Evolutionary conservation across 2,113 vertebrate genomes (phyloP), one percentile per base, ranked within the genome.

Genomic region (Vulpes vulpes): DNA sequence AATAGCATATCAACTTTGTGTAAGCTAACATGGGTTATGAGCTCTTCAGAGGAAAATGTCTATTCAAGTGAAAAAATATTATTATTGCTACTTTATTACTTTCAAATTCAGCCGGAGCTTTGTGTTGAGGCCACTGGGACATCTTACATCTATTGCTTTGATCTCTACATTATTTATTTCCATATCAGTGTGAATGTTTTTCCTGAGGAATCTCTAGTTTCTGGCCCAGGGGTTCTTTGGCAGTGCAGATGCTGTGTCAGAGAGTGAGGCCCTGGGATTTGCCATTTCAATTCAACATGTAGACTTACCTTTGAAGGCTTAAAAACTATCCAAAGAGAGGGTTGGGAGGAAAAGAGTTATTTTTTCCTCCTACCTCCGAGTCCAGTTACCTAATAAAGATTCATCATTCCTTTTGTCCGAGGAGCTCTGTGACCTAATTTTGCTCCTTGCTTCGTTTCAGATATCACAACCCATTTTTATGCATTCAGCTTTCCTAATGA

Each of bases 141-240:
- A 62, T 94, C 82, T 85, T 93, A 91, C 89, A 73, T 0, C 82
- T 6, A 2, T 23, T 10, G 53, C 97, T 98, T 97, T 98, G 97
- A 98, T 98, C 94, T 97, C 88, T 32, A 71, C 16, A 3, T 94
- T 97, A 96, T 98, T 98, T 98, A 96, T 98, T 97, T 97, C 92
- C 95, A 11, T 92, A 98, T 96, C 95, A 83, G 95, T 67, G 0
- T 55, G 96, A 92, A 60, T 38, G 15, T 87, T 96, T 96, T 97
- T 95, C 83, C 96, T 5, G 3, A 76, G 86, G 89, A 95, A 90
- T 94, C 95, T 98, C 95, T 80, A 20, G 89, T 94, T 98, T 98
- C 97, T 97, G 95, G 78, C 95, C 67, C 49, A 12, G 85, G 82
- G 67, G 53, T 88, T 88, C 91, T 76, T 92, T 86, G 78, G 94